Conservation (phyloP, 2,888 invertebrate species). For the Brachypalpus laphriformis region DNA sequence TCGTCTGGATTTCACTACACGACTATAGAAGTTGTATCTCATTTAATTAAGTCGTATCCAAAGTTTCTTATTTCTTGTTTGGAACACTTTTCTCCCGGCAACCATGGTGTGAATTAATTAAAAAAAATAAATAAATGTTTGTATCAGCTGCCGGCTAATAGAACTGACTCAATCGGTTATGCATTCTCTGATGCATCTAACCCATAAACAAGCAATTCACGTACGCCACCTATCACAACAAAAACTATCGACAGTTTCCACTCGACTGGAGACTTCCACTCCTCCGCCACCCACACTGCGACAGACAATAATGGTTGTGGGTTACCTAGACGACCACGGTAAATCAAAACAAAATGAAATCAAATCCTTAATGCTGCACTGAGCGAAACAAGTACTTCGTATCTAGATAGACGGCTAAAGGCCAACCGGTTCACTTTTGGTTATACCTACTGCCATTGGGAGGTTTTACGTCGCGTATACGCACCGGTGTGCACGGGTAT, state of each 20-base stretch:
- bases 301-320: background rate
- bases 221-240: conserved; percentile 5
- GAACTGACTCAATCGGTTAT: conserved; percentile 33
- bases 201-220: background rate
- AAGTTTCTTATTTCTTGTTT: background rate
- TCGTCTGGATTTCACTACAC: background rate
- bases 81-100: background rate
- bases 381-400: background rate
- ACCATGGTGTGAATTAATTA: too few relatives aligned
- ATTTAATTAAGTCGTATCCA: background rate
- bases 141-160: background rate
- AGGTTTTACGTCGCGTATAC: conserved; percentile 26
- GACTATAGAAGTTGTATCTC: background rate
- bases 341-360: conserved; percentile 31
- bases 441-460: background rate
- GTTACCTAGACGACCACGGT: conserved; percentile 29
- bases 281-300: background rate
- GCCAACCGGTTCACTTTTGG: conserved; percentile 56
- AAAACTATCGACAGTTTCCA: conserved; percentile 51
- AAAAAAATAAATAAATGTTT: too few relatives aligned
- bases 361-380: background rate
- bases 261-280: conserved; percentile 20
- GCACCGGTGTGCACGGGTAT: conserved; percentile 19
- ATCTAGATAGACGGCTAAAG: conserved; percentile 30
- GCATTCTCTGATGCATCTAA: conserved; percentile 6